A percentile compares a stretch with the other conserved stretches of the same genome.
These are phyloP conservation scores for Sinocyclocheilus grahami DNA, from an alignment of 2,113 vertebrate species.

Conservation along the genomic window DNA sequence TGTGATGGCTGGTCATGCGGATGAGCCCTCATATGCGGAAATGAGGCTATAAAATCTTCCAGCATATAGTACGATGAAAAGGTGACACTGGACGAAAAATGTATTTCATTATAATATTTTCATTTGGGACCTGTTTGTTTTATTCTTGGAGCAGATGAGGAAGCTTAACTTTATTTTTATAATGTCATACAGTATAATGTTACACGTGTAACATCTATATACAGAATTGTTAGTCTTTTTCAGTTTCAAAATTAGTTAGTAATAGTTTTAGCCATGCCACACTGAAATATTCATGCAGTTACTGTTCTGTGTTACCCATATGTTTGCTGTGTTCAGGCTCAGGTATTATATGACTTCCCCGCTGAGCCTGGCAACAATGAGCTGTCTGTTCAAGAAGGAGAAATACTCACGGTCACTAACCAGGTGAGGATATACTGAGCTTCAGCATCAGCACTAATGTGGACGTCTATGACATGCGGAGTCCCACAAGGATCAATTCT, in stretches of 20 bases:
- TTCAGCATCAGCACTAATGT: not conserved
- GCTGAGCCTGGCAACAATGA: constrained; percentile 88
- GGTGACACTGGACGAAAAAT: not conserved
- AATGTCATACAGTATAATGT: not conserved
- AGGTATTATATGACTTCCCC: constrained; percentile 85
- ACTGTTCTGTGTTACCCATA: constrained; percentile 17
- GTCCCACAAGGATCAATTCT: no score
- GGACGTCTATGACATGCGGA: no score
- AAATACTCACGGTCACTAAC: constrained; percentile 82
- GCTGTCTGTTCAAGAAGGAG: constrained; percentile 82
- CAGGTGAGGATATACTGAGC: constrained; percentile 68
- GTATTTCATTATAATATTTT: not conserved
- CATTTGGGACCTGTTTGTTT: not conserved
- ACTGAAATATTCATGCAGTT: constrained; percentile 15
- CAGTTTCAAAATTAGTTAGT: no score
- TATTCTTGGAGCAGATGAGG: not conserved
- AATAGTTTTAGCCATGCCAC: not conserved
- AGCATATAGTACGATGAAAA: not conserved
- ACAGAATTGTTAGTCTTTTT: not conserved
- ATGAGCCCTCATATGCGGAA: not conserved
- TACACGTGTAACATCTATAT: not conserved
- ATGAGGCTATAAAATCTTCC: not conserved
- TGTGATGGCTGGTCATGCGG: not conserved
- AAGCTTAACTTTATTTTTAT: not conserved
- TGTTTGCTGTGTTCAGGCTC: constrained; percentile 50